Evolutionary conservation across 2,113 vertebrate genomes (phyloP).

Genomic region (Scolopax mira): DNA sequence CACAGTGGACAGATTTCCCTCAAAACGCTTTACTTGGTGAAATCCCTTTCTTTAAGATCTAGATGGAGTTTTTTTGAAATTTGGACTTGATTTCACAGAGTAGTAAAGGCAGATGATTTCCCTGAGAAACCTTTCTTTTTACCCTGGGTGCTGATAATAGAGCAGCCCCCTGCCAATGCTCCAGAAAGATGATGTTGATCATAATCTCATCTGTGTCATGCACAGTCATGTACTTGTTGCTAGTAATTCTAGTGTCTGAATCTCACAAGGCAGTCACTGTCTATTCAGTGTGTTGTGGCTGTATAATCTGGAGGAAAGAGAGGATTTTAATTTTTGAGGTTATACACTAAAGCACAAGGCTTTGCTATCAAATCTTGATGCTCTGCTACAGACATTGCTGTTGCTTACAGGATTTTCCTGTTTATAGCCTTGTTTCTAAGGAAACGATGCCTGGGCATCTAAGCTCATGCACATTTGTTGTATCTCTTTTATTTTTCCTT

Average conservation of each 20-base stretch:
- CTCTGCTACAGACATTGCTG: neutral
- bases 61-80: neutral
- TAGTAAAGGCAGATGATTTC: neutral
- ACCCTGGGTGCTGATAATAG: neutral
- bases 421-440: constrained; percentile 34
- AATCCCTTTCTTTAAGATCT: neutral
- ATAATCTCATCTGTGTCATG: neutral
- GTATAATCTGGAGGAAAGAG: neutral
- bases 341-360: neutral
- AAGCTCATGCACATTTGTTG: neutral
- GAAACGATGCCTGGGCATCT: neutral
- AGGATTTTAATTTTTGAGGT: neutral
- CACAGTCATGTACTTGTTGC: neutral
- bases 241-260: neutral
- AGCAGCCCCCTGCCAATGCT: neutral
- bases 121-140: neutral
- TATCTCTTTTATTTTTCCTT: neutral
- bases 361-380: neutral
- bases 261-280: neutral
- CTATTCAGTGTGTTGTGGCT: neutral
- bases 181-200: neutral
- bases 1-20: neutral
- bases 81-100: neutral
- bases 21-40: neutral
- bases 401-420: neutral